Base-by-base conservation (phyloP, 2,888 invertebrate genomes). In the Agrotis exclamationis region DNA sequence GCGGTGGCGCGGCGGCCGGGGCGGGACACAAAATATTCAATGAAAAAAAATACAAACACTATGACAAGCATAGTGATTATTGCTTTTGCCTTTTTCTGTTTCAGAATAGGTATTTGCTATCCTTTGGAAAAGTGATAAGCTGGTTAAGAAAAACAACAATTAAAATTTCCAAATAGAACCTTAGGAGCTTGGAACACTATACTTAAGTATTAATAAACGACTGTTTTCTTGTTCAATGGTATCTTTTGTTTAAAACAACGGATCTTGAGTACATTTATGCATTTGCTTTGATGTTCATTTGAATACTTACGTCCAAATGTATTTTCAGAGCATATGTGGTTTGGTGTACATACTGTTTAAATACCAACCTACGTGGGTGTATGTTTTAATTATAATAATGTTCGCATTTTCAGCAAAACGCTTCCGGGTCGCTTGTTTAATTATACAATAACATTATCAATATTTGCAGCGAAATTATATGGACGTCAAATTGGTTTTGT, bases 341-440 rank as follows among this genome's bases (percentile, higher is more conserved):
- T 20, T 24, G 24, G 24, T 53, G 22, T 18, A 14, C n/a, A 4
- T 9, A 4, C 18, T 28, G 28, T 28, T 28, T 28, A 28, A 3
- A 28, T 28, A 28, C 28, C 28, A 4, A 24, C n/a, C 16, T 13
- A 33, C 56, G 24, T 60, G 28, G 14, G n/a, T 58, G 24, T 33
- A 44, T 63, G 39, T 80, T 63, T 67, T 74, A 48, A 80, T 74
- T 63, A 77, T 50, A 80, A 80, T 80, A 57, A 80, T 39, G 47
- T 60, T 47, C 28, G 28, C 11, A 56, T 75, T 80, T 74, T 57
- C 53, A 68, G 20, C 9, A 63, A 45, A 50, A 75, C 60, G 48
- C 13, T 60, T 67, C 24, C 48, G 33, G 67, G 47, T 64, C 63
- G 20, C 22, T 48, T 28, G 51, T 65, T 79, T 79, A 74, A 74